Evolutionary conservation across 2,797 vertebrate genomes (phyloP), one percentile per base, ranked within the genome.

Genomic region (Erpetoichthys calabaricus): DNA sequence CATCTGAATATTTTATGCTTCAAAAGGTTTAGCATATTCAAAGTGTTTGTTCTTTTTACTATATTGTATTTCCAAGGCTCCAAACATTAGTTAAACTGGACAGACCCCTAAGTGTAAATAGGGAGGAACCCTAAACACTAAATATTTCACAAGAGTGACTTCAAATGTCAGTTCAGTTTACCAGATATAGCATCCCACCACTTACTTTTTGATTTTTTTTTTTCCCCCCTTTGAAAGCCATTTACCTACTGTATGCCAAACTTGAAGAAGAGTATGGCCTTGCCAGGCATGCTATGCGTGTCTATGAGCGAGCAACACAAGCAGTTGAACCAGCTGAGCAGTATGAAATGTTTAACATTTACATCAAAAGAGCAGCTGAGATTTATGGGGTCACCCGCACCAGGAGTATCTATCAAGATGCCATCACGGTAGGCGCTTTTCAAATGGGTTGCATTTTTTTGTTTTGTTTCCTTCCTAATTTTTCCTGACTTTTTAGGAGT

Each of bases 381-480:
- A 91, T 97, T 65, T 97, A 96, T 3, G 93, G 93, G 1, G 90
- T 97, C 65, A 97, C 91, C 4, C 89, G 94, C 70, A 96, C 93
- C 5, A 86, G 92, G 10, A 77, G 84, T 62, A 96, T 97, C 67
- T 96, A 95, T 66, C 90, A 97, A 79, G 91, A 91, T 67, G 86
- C 92, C 56, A 95, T 97, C 1, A 91, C 94, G 91, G 92, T 92
- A 71, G 49, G 57, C 4, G 7, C 5, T 5, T 45, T 41, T 6
- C 41, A 25, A 25, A 25, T 25, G 2, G 25, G 25, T 25, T 25
- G 25, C 25, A 25, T 25, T 25, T 42, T 51, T 3, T 9, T 51
- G 25, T 25, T 25, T 25, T 25, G 25, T 25, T 25, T 25, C 25
- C 25, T 25, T 25, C 25, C 25, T 25, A 5, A 8, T 2, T 0